Percentiles rank a stretch among this genome's conserved stretches.
These are phyloP conservation scores for Trichonephila clavipes DNA, from an alignment of 1,140 invertebrate species.

Conservation along the genomic window DNA sequence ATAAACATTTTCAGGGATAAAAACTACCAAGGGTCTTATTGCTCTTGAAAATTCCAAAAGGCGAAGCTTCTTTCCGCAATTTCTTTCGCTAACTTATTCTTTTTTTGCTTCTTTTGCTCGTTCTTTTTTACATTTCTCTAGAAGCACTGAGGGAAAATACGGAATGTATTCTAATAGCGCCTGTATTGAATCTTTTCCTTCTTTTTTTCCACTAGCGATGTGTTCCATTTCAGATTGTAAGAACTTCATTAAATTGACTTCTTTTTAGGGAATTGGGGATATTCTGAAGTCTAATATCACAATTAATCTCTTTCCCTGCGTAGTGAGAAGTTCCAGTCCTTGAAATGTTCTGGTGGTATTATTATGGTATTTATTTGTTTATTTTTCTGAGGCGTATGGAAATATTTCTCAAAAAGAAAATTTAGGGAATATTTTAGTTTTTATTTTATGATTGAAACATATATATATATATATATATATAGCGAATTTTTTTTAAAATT, in stretches of 20 bases:
- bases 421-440: too few relatives aligned
- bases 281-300: background rate
- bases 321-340: too few relatives aligned
- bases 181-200: background rate
- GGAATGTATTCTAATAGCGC: background rate
- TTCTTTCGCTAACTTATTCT: slow-evolving; percentile 19
- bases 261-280: background rate
- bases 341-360: too few relatives aligned
- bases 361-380: background rate
- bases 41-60: background rate
- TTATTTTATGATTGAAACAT: too few relatives aligned
- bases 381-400: background rate
- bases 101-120: background rate
- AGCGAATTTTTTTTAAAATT: too few relatives aligned
- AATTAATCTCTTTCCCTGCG: background rate
- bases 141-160: background rate
- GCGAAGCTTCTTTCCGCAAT: background rate
- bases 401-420: background rate
- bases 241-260: slow-evolving; percentile 7
- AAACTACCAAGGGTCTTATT: background rate
- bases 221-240: background rate
- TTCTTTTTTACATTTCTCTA: background rate
- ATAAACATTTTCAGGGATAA: background rate
- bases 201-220: background rate
- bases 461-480: too few relatives aligned